Evolutionary conservation across 2,888 invertebrate species (phyloP).

Genomic region (Geophilus truncorum): DNA sequence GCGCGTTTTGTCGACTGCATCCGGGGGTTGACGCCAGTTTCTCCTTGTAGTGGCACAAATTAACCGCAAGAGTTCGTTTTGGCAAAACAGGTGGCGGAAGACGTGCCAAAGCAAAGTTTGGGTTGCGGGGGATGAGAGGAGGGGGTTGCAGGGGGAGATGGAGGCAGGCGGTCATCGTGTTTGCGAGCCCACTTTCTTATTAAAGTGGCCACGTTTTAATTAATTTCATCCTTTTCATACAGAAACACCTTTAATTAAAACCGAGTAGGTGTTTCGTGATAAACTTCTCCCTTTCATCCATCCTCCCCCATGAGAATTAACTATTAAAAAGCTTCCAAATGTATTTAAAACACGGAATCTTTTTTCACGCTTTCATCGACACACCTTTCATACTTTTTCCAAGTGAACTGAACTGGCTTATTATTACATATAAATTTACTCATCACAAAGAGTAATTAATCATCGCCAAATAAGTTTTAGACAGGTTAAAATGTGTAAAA

Average conservation of each 20-base stretch:
- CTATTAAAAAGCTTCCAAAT: background rate
- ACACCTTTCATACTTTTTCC: too few relatives aligned
- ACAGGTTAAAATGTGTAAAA: too few relatives aligned
- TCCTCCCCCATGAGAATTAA: background rate
- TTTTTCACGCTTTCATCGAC: too few relatives aligned
- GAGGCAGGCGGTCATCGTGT: background rate
- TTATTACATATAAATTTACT: too few relatives aligned
- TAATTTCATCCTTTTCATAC: background rate
- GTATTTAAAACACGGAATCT: background rate
- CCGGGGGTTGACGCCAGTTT: background rate
- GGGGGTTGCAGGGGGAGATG: background rate
- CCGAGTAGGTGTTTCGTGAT: background rate
- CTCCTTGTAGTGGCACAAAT: background rate
- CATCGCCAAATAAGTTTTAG: too few relatives aligned
- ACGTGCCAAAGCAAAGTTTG: background rate
- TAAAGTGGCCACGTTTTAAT: conserved; percentile 24
- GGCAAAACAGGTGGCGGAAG: conserved; percentile 12
- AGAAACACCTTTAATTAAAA: conserved; percentile 17
- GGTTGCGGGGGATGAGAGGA: too few relatives aligned
- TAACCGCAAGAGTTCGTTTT: conserved; percentile 4
- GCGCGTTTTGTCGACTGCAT: background rate
- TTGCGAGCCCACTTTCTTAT: background rate
- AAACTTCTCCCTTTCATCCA: background rate
- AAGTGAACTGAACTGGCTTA: too few relatives aligned
- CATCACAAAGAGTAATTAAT: too few relatives aligned